A percentile compares a stretch with the other conserved stretches of the same genome.
These are phyloP conservation scores for Diceros bicornis DNA, from an alignment of 2,797 vertebrate genomes.

Conservation along the genomic window DNA sequence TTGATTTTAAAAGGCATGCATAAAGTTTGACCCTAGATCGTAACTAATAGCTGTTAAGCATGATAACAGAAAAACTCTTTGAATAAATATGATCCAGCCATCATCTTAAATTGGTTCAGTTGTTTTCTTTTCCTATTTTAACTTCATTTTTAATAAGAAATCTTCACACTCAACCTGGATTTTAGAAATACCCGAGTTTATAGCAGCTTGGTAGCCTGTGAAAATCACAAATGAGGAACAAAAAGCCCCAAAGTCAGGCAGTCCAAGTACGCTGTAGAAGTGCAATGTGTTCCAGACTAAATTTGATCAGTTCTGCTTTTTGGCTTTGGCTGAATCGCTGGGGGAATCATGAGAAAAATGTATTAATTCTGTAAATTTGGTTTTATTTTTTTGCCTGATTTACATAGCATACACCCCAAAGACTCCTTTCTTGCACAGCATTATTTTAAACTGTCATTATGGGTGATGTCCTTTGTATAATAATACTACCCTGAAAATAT, in stretches of 20 bases:
- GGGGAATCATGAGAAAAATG: slow-evolving; percentile 29
- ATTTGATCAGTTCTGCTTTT: slow-evolving; percentile 32
- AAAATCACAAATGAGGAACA: not conserved
- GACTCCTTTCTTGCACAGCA: not conserved
- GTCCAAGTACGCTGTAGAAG: not conserved
- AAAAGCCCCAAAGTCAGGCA: not conserved
- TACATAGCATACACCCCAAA: slow-evolving; percentile 13
- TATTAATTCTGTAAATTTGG: not conserved
- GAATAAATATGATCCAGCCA: not conserved
- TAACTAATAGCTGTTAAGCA: slow-evolving; percentile 38
- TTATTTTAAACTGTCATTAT: slow-evolving; percentile 34
- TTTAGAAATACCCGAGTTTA: slow-evolving; percentile 45
- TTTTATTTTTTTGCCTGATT: not conserved
- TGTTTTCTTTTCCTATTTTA: not conserved
- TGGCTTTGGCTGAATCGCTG: not conserved
- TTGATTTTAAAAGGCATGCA: slow-evolving; percentile 54
- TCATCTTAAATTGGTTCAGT: not conserved
- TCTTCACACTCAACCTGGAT: not conserved
- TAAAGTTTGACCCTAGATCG: not conserved
- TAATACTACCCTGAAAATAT: not conserved
- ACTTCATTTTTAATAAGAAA: slow-evolving; percentile 61
- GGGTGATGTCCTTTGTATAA: not conserved
- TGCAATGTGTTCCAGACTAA: not conserved
- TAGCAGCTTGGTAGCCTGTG: not conserved
- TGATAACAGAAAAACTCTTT: slow-evolving; percentile 19